A percentile compares a stretch with the other conserved stretches of the same genome.
These are phyloP conservation scores for Gasterosteus nipponicus DNA, from an alignment of 2,113 vertebrate species.

Conservation along the genomic window DNA sequence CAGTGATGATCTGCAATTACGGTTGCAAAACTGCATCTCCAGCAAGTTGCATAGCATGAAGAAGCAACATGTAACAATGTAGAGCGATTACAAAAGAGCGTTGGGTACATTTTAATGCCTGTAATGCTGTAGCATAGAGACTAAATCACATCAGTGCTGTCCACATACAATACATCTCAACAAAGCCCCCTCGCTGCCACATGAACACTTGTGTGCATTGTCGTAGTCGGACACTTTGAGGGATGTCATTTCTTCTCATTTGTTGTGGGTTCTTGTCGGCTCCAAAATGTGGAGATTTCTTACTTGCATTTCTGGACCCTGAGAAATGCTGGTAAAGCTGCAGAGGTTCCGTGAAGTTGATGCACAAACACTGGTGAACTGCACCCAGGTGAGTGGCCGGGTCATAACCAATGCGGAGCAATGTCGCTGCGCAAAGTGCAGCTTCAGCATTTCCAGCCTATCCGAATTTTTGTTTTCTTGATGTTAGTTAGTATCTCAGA, in stretches of 20 bases:
- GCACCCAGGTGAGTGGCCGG: conserved; percentile 5
- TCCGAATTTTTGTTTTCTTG: conserved; percentile 70
- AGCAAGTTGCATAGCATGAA: not conserved
- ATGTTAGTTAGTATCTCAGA: conserved; percentile 75
- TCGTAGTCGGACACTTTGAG: not conserved
- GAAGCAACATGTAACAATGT: not conserved
- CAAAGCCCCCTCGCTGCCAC: not conserved
- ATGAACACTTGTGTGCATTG: not conserved
- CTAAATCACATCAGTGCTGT: not conserved
- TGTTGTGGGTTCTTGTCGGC: not conserved
- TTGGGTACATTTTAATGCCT: not conserved
- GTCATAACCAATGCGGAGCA: conserved; percentile 28
- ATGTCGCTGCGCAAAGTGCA: not conserved
- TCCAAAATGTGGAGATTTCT: not conserved
- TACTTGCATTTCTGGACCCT: not conserved
- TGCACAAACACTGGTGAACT: conserved; percentile 25
- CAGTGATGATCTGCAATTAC: not conserved
- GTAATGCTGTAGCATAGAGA: not conserved
- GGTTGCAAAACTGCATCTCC: not conserved
- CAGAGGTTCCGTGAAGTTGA: not conserved
- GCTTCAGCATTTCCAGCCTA: conserved; percentile 46
- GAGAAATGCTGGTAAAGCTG: conserved; percentile 4
- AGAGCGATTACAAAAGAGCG: not conserved
- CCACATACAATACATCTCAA: not conserved
- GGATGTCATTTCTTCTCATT: not conserved